Base-by-base conservation (phyloP, 2,113 vertebrate species). In the Shinisaurus crocodilurus region DNA sequence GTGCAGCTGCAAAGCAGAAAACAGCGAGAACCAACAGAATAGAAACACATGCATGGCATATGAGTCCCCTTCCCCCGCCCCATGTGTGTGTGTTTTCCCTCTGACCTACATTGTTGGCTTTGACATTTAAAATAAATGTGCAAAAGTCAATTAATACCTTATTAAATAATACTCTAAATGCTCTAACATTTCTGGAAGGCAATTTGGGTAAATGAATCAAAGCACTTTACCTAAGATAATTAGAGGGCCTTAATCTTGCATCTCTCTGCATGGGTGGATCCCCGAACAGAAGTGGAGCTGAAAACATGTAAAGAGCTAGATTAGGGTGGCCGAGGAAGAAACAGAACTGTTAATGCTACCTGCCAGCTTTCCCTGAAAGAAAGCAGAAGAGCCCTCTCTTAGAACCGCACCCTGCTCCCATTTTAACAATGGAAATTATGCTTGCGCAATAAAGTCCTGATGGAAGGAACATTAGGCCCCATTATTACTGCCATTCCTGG, bases 401-500 rank as follows among this genome's bases (percentile, higher is more conserved):
- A 86, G 93, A 92, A 85, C 90, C 91, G 93, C 92, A 92, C 93
- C 91, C 85, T 0, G 0, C 91, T 86, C 86, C 92, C 91, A 92
- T 91, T 89, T 77, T 93, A 91, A 92, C 89, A 2, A 0, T 94
- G 86, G 89, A 94, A 96, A 95, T 94, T 94, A 96, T 96, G 92
- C 25, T 83, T 92, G 91, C 4, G 90, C 94, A 94, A 90, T 50
- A 85, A 96, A 95, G 92, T 92, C 74, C 92, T 92, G 89, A 92
- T 94, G 45, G 48, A 90, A 94, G 96, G 93, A 93, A 96, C 94
- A 91, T 93, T 93, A 90, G 88, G 95, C 63, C 79, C 92, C 96
- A 93, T 95, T 95, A 93, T 94, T 94, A 27, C 34, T 77, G 92
- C 72, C 94, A 94, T 95, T 95, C 94, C 95, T 94, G 92, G 76